phyloP scores from a whole-genome alignment of 2,113 vertebrate species.

The Cyprinodon tularosa region DNA sequence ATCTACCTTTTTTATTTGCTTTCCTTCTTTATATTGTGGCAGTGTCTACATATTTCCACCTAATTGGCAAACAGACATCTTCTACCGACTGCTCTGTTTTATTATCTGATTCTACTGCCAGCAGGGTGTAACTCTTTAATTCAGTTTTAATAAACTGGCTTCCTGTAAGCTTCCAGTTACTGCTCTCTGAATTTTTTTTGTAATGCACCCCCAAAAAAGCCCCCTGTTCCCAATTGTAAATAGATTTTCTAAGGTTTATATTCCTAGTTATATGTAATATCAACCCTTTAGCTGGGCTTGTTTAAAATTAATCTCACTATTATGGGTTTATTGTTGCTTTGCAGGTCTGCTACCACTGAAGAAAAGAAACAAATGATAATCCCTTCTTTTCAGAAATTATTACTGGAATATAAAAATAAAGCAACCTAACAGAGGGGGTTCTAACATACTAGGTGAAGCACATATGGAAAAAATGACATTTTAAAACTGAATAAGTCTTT shows the following conservation, averaged over 20 bases:
- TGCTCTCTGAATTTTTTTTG: conserved; percentile 7
- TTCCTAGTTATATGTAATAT: neutral
- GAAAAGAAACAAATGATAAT: too few species aligned
- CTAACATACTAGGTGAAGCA: too few species aligned
- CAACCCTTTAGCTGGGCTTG: too few species aligned
- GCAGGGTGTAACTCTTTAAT: conserved; percentile 45
- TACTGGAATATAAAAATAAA: too few species aligned
- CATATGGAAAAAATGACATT: too few species aligned
- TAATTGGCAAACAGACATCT: conserved; percentile 16
- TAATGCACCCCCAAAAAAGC: conserved; percentile 4
- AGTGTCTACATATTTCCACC: conserved; percentile 7
- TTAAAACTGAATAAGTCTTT: too few species aligned
- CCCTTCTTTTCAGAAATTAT: too few species aligned
- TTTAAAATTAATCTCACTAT: too few species aligned
- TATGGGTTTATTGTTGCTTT: too few species aligned
- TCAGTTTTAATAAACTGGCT: conserved; percentile 55
- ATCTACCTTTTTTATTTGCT: neutral
- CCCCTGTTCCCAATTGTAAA: neutral
- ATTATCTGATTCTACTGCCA: conserved; percentile 29
- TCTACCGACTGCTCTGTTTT: conserved; percentile 1
- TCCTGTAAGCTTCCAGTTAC: conserved; percentile 39
- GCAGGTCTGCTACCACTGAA: too few species aligned
- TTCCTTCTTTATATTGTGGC: neutral
- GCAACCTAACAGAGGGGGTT: too few species aligned
- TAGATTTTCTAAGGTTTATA: neutral